Conservation (phyloP, 2,797 vertebrate species). For the Lerista edwardsae region DNA sequence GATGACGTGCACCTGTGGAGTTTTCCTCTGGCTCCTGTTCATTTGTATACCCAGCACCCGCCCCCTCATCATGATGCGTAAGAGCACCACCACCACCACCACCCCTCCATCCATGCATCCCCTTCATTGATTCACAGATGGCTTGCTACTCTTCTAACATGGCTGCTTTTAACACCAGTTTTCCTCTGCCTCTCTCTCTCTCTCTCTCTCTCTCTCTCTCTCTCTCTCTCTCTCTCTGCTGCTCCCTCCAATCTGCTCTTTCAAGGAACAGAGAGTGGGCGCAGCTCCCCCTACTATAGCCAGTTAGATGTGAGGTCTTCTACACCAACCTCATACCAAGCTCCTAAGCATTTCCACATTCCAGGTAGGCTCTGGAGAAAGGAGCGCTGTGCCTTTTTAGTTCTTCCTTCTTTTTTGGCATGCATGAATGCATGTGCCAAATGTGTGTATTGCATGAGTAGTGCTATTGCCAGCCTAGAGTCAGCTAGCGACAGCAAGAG, state of each 20-base stretch:
- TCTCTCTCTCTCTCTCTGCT: constrained; percentile 66
- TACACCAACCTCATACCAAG: constrained; percentile 96
- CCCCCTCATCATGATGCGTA: neutral
- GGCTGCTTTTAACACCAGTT: constrained; percentile 70
- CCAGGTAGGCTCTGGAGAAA: constrained; percentile 90
- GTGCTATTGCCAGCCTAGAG: constrained; percentile 62
- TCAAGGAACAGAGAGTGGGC: constrained; percentile 96
- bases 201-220: constrained; percentile 71
- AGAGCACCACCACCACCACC: neutral
- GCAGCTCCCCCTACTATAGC: constrained; percentile 97
- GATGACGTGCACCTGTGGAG: neutral
- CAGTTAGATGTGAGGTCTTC: constrained; percentile 94
- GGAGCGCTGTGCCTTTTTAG: constrained; percentile 55
- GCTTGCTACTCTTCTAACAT: constrained; percentile 48
- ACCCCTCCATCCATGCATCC: neutral
- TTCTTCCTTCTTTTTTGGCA: neutral
- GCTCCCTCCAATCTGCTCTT: constrained; percentile 76
- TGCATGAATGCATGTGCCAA: constrained; percentile 71
- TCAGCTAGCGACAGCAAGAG: constrained; percentile 64
- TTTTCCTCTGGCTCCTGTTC: constrained; percentile 35
- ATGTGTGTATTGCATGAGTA: constrained; percentile 59
- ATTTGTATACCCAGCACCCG: neutral
- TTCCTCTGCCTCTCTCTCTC: constrained; percentile 75
- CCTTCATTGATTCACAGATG: constrained; percentile 4
- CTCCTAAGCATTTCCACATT: constrained; percentile 99